phyloP scores from a whole-genome alignment of 2,888 invertebrate species.

The Eledone cirrhosa region DNA sequence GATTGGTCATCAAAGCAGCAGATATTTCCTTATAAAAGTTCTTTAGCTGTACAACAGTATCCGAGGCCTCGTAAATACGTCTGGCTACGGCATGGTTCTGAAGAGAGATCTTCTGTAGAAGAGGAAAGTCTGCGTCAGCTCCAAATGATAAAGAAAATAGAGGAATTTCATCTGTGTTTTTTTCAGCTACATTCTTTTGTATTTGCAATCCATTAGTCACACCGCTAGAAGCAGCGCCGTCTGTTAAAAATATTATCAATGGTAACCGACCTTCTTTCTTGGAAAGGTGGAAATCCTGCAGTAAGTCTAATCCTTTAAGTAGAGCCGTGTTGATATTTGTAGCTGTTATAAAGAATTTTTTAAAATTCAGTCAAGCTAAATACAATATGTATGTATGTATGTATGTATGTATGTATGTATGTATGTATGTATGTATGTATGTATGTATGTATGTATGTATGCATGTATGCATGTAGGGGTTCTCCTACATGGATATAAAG shows the following conservation, averaged over 20 bases:
- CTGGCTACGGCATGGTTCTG: conserved; percentile 77
- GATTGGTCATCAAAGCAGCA: conserved; percentile 76
- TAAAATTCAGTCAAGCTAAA: too few species aligned
- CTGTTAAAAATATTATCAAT: conserved; percentile 67
- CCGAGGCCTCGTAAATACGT: conserved; percentile 79
- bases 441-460: not conserved
- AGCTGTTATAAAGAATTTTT: conserved; percentile 64
- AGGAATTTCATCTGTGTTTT: conserved; percentile 44
- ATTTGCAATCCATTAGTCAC: conserved; percentile 57
- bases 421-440: not conserved
- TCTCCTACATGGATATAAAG: too few species aligned
- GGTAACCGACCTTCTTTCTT: conserved; percentile 32
- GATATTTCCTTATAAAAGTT: conserved; percentile 74
- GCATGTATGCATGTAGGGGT: not conserved
- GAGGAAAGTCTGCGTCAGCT: conserved; percentile 45
- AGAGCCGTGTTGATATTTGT: conserved; percentile 78
- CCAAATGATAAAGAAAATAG: conserved; percentile 52
- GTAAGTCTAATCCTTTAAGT: conserved; percentile 66
- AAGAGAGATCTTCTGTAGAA: conserved; percentile 65
- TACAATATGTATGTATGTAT: too few species aligned
- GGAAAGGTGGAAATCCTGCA: conserved; percentile 65
- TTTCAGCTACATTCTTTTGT: conserved; percentile 40
- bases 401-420: not conserved
- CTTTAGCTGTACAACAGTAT: conserved; percentile 76
- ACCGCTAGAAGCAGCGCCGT: conserved; percentile 67